Percentiles rank a stretch among this genome's conserved stretches.
Conservation (phyloP, 2,888 invertebrate genomes). For the Clusia tigrina region DNA sequence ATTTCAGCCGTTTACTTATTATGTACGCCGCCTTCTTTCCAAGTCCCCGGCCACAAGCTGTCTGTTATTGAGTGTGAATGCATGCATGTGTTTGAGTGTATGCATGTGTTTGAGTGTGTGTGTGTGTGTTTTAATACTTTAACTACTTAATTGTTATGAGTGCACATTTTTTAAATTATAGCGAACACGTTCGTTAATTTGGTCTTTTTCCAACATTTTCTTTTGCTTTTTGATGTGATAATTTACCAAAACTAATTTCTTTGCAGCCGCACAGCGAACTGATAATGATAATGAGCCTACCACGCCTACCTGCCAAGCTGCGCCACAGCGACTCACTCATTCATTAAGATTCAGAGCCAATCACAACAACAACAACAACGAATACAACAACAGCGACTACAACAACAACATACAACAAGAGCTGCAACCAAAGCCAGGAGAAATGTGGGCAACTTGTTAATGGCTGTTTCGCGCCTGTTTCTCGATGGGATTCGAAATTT, state of each 20-base stretch:
- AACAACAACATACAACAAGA: no score
- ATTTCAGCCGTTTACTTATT: not conserved
- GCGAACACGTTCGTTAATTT: not conserved
- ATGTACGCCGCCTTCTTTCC: not conserved
- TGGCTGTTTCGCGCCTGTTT: no score
- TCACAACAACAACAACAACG: no score
- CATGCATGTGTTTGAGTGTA: not conserved
- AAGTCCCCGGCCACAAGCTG: not conserved
- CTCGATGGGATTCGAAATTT: no score
- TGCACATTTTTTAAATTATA: conserved; percentile 1
- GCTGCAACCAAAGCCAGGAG: no score
- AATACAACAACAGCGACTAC: no score
- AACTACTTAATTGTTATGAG: not conserved
- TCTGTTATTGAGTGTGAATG: conserved; percentile 7
- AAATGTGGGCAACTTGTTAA: no score
- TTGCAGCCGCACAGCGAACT: not conserved
- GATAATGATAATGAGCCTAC: no score
- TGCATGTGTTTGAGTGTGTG: not conserved
- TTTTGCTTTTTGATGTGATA: conserved; percentile 11
- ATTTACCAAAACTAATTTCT: not conserved
- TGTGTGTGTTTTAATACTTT: not conserved
- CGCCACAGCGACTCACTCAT: no score
- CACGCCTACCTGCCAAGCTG: no score
- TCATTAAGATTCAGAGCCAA: no score
- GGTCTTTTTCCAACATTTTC: not conserved